Evolutionary conservation across 2,113 vertebrate genomes (phyloP).

Genomic region (Turnix velox): DNA sequence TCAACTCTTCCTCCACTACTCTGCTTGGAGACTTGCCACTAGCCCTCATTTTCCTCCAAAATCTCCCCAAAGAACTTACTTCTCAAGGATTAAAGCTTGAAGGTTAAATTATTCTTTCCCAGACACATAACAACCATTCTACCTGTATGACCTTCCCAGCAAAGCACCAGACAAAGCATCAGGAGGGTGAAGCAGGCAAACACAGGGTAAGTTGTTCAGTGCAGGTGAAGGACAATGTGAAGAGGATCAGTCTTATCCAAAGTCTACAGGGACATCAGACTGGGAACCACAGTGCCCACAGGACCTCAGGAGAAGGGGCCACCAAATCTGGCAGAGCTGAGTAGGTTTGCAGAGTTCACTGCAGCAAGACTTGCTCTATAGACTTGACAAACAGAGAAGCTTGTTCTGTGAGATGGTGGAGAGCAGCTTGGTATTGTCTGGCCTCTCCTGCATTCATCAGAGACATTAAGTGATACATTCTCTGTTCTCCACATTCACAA

Average conservation of each 20-base stretch:
- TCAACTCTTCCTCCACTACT: neutral
- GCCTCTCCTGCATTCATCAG: neutral
- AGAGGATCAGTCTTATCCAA: neutral
- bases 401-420: neutral
- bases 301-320: neutral
- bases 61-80: slow-evolving; percentile 14
- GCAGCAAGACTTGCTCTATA: neutral
- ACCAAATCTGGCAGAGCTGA: neutral
- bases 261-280: neutral
- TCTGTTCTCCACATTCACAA: neutral
- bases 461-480: neutral
- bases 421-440: neutral
- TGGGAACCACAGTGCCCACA: neutral
- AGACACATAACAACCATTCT: neutral
- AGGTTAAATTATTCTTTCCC: slow-evolving; percentile 29
- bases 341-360: neutral
- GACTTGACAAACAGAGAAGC: neutral
- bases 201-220: neutral
- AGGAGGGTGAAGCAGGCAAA: slow-evolving; percentile 1
- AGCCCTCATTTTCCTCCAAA: slow-evolving; percentile 30
- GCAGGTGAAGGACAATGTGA: neutral
- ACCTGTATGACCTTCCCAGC: slow-evolving; percentile 16
- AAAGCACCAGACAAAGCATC: neutral
- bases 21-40: slow-evolving; percentile 18
- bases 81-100: slow-evolving; percentile 49